phyloP scores from a whole-genome alignment of 2,113 vertebrate species.

The Fregetta grallaria region DNA sequence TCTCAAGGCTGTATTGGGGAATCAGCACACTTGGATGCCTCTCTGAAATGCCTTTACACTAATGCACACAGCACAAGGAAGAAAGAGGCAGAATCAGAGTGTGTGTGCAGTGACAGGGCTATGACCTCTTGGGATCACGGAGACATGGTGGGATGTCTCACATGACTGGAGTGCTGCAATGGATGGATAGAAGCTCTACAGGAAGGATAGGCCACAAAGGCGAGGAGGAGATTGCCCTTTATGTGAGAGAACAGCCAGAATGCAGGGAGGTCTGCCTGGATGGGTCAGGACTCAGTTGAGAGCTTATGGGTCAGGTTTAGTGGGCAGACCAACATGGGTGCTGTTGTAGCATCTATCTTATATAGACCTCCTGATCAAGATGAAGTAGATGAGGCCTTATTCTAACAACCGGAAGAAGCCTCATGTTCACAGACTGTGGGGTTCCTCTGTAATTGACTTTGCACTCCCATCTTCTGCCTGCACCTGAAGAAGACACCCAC shows the following conservation, averaged over 20 bases:
- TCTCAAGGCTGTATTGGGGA: background rate
- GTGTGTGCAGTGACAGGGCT: background rate
- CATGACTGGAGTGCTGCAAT: background rate
- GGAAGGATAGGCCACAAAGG: background rate
- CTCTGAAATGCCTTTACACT: background rate
- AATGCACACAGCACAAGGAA: background rate
- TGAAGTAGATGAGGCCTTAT: background rate
- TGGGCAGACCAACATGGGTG: background rate
- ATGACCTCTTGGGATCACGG: background rate
- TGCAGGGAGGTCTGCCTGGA: background rate
- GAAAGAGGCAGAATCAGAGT: background rate
- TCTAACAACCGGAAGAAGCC: background rate
- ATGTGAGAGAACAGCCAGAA: background rate
- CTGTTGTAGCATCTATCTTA: background rate
- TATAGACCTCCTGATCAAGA: background rate
- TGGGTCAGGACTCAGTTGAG: background rate
- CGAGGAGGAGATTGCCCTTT: background rate
- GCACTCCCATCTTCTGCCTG: background rate
- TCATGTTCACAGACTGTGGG: background rate
- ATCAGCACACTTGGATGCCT: background rate
- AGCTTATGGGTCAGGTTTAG: background rate
- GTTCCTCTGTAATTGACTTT: background rate
- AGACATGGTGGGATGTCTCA: background rate
- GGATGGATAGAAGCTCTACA: background rate
- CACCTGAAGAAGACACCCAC: background rate